Percentiles rank a stretch among this genome's conserved stretches.
Evolutionary conservation across 1,140 invertebrate species (phyloP).

Genomic region (Sitobion miscanthi): DNA sequence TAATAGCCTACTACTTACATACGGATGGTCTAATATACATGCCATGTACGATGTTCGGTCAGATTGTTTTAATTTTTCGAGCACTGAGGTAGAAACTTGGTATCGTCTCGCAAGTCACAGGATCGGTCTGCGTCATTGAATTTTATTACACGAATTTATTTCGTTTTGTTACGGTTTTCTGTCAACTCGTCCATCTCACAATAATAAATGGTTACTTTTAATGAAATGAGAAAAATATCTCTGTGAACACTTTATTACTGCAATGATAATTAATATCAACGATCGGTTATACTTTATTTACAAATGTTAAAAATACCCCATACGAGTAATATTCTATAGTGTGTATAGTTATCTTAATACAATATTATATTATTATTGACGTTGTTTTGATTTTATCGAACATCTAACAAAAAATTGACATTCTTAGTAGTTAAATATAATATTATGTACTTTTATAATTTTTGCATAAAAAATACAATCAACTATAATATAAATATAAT

Average conservation of each 20-base stretch:
- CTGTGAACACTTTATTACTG: not conserved
- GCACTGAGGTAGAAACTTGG: not conserved
- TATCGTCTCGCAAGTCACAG: not conserved
- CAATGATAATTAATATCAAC: not conserved
- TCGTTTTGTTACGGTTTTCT: not conserved
- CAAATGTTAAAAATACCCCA: not conserved
- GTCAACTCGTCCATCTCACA: not conserved
- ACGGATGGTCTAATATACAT: not conserved
- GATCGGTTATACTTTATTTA: not conserved
- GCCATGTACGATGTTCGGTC: too few relatives aligned
- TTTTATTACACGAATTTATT: not conserved
- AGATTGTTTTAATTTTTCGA: not conserved
- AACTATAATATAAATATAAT: not conserved
- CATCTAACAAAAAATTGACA: not conserved
- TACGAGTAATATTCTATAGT: not conserved
- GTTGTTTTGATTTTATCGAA: not conserved
- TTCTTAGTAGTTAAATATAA: not conserved
- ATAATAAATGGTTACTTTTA: slow-evolving; percentile 2
- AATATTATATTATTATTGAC: not conserved
- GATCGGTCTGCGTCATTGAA: not conserved
- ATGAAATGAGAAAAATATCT: not conserved
- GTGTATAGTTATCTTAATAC: not conserved
- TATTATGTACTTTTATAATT: too few relatives aligned
- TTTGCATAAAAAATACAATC: too few relatives aligned
- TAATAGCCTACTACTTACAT: too few relatives aligned